Percentiles rank a stretch among this genome's conserved stretches.
phyloP scores from a whole-genome alignment of 2,113 vertebrate species.

The Silurus asotus region DNA sequence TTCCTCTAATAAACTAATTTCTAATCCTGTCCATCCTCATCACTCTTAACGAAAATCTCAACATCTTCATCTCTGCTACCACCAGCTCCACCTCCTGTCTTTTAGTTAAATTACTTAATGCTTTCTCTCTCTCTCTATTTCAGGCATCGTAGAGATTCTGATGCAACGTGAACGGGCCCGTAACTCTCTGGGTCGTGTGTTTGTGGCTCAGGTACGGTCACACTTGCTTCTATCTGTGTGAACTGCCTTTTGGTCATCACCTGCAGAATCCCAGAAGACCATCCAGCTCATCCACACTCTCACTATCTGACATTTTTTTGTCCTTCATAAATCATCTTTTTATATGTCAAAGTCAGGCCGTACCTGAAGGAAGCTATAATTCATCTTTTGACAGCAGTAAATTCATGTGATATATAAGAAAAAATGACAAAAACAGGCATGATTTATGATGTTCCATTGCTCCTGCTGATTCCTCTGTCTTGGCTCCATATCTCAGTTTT shows the following conservation, averaged over 20 bases:
- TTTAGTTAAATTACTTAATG: background rate
- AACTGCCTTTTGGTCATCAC: background rate
- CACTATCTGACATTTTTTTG: background rate
- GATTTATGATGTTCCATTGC: constrained; percentile 7
- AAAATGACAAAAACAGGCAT: background rate
- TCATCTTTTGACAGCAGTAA: constrained; percentile 23
- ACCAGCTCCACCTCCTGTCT: too few relatives aligned
- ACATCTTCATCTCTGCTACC: too few relatives aligned
- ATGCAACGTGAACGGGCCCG: constrained; percentile 83
- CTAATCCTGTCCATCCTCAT: too few relatives aligned
- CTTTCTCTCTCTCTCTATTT: constrained; percentile 25
- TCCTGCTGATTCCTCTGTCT: background rate
- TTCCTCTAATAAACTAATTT: too few relatives aligned
- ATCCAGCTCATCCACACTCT: background rate
- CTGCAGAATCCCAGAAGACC: background rate
- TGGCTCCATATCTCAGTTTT: background rate
- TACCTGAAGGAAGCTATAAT: background rate
- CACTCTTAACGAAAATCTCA: too few relatives aligned
- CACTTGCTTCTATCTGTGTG: background rate
- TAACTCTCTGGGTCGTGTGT: constrained; percentile 87
- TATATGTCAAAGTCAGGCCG: background rate
- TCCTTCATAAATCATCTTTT: background rate
- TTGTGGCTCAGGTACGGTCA: constrained; percentile 83
- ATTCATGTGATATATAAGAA: constrained; percentile 16
- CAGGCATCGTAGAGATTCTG: constrained; percentile 82